A percentile compares a stretch with the other conserved stretches of the same genome.
These are phyloP conservation scores for Danio kyathit DNA, from an alignment of 2,797 vertebrate species.

Conservation along the genomic window DNA sequence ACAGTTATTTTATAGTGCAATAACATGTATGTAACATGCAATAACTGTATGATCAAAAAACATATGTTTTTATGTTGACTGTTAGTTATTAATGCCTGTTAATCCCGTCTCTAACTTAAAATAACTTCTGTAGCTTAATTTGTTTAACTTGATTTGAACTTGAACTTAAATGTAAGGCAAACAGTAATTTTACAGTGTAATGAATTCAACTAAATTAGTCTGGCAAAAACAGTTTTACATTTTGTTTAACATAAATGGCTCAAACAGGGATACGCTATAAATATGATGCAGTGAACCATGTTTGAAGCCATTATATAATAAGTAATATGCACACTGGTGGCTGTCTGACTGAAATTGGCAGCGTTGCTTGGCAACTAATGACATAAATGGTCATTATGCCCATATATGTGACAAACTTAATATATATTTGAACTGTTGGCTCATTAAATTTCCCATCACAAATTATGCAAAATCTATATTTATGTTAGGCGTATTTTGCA, in stretches of 20 bases:
- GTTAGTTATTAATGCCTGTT: too few relatives aligned
- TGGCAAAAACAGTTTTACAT: neutral
- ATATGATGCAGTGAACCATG: neutral
- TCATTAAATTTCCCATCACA: neutral
- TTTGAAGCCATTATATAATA: slow-evolving; percentile 9
- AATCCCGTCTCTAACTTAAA: too few relatives aligned
- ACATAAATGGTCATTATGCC: neutral
- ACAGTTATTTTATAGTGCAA: too few relatives aligned
- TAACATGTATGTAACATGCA: too few relatives aligned
- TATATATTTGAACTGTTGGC: slow-evolving; percentile 1
- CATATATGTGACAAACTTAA: neutral
- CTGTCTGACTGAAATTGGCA: neutral
- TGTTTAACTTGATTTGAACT: too few relatives aligned
- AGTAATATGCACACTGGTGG: neutral
- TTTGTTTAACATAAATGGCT: neutral
- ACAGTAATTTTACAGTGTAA: neutral
- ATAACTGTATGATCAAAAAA: too few relatives aligned
- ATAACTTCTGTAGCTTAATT: too few relatives aligned
- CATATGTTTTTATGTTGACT: too few relatives aligned
- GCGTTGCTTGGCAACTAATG: neutral
- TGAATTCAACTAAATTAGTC: neutral
- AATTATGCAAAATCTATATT: neutral
- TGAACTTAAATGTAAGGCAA: too few relatives aligned
- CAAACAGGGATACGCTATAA: neutral
- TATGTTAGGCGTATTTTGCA: neutral